phyloP scores from a whole-genome alignment of 2,113 vertebrate species.

The Morone saxatilis region DNA sequence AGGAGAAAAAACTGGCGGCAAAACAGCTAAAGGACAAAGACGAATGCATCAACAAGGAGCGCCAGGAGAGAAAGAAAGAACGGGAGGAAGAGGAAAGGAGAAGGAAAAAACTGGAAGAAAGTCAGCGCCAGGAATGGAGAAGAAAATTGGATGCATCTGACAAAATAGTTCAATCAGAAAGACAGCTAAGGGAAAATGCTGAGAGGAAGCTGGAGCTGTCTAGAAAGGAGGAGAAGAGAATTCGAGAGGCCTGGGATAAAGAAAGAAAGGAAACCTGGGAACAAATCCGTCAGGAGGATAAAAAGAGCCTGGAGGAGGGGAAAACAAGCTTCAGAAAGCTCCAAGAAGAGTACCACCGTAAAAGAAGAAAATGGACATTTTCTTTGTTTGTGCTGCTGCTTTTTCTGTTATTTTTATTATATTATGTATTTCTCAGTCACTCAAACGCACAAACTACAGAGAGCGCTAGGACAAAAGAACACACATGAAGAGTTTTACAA shows the following conservation, averaged over 20 bases:
- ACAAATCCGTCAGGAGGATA: conserved; percentile 3
- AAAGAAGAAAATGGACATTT: neutral
- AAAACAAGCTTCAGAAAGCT: neutral
- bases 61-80: conserved; percentile 27
- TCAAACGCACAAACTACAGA: neutral
- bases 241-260: neutral
- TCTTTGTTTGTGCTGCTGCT: rapidly evolving
- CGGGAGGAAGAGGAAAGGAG: neutral
- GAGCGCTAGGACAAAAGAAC: neutral
- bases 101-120: conserved; percentile 23
- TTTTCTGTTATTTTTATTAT: neutral
- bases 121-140: neutral
- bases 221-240: conserved; percentile 21
- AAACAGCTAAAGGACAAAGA: conserved; percentile 33
- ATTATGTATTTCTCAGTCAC: neutral
- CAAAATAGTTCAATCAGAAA: conserved; percentile 10
- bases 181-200: neutral
- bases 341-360: conserved; percentile 11
- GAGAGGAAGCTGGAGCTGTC: conserved; percentile 26
- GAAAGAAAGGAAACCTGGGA: conserved; percentile 13
- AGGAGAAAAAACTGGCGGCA: conserved; percentile 1
- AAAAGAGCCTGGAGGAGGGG: conserved; percentile 32
- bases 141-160: conserved; percentile 1
- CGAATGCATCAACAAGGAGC: neutral
- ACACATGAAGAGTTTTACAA: neutral